Base-by-base conservation (phyloP, 2,888 invertebrate species). In the Eristalis intricaria region DNA sequence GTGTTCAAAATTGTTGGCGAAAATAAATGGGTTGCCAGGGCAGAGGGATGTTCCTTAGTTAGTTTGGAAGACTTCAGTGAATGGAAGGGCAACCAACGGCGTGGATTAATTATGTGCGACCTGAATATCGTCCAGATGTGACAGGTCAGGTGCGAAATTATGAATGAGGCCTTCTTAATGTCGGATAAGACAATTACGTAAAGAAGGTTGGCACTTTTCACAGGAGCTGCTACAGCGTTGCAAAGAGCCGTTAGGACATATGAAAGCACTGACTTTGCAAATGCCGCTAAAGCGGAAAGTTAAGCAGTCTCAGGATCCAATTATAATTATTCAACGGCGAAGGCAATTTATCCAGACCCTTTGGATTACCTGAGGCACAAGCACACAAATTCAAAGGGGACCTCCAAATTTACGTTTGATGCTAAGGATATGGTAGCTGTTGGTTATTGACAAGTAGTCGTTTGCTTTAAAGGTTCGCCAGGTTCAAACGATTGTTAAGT, bases 1-100 rank as follows among this genome's bases (percentile, higher is more conserved):
- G 22, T 76, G 75, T 60, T 40, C 58, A 11, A 66, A 60, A 76
- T 29, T 60, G 50, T n/a, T 22, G 10, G 15, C 26, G 2, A n/a
- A 65, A 56, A 56, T 35, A 29, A 60, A 10, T 26, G 23, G n/a
- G 7, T 4, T 32, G 32, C 32, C 1, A 8, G 38, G 38, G 38
- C 38, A 38, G 13, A 38, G 38, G 13, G 38, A 38, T 38, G 38
- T 38, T 32, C 38, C 38, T 38, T 38, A 13, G 26, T 2, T 26
- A 13, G 2, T 10, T 43, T 15, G 7, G 8, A 8, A 38, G 38
- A 38, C 10, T 38, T 8, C 13, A 2, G 38, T 38, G 38, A 50
- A 19, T 43, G 43, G 4, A 5, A 15, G 4, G n/a, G n/a, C 7
- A 43, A 43, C 19, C 43, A 15, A 43, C 19, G 19, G 8, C 1